phyloP scores from a whole-genome alignment of 2,888 invertebrate species.

The Drosophila leonis region DNA sequence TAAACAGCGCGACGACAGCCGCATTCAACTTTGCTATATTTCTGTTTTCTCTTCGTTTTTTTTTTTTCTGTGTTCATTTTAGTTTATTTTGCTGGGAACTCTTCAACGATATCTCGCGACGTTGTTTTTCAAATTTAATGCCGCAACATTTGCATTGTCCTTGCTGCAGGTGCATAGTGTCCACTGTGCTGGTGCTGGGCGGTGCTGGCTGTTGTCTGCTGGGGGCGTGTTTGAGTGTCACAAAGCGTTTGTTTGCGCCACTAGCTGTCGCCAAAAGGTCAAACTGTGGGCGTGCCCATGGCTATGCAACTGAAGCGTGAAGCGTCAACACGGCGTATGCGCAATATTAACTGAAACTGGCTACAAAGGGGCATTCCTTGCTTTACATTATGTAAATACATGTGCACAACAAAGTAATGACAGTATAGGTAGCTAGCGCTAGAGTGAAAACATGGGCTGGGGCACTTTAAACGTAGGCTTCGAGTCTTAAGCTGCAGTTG shows the following conservation, averaged over 20 bases:
- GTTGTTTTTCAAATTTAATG: conserved; percentile 39
- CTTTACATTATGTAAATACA: conserved; percentile 47
- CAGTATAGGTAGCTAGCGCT: conserved; percentile 3
- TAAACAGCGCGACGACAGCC: conserved; percentile 72
- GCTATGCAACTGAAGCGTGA: conserved; percentile 43
- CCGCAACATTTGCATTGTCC: conserved; percentile 33
- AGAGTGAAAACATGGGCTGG: background rate
- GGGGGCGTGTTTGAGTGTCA: conserved; percentile 46
- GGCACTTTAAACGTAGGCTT: background rate
- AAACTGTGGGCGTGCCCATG: conserved; percentile 42
- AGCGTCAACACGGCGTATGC: conserved; percentile 49
- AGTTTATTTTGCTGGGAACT: conserved; percentile 2
- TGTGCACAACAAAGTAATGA: conserved; percentile 30
- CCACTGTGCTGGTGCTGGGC: conserved; percentile 7
- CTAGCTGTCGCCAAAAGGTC: conserved; percentile 38
- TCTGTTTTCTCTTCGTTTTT: conserved; percentile 12
- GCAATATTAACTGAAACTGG: conserved; percentile 31
- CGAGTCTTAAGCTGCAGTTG: background rate
- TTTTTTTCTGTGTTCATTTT: conserved; percentile 9
- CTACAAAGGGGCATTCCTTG: conserved; percentile 19
- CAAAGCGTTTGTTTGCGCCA: conserved; percentile 43
- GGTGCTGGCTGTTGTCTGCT: conserved; percentile 15
- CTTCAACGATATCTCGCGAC: conserved; percentile 18
- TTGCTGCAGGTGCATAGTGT: conserved; percentile 37
- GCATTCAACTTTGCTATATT: conserved; percentile 65